Evolutionary conservation across 2,113 vertebrate genomes (phyloP), one percentile per base, ranked within the genome.

Genomic region (Trogon surrucura): DNA sequence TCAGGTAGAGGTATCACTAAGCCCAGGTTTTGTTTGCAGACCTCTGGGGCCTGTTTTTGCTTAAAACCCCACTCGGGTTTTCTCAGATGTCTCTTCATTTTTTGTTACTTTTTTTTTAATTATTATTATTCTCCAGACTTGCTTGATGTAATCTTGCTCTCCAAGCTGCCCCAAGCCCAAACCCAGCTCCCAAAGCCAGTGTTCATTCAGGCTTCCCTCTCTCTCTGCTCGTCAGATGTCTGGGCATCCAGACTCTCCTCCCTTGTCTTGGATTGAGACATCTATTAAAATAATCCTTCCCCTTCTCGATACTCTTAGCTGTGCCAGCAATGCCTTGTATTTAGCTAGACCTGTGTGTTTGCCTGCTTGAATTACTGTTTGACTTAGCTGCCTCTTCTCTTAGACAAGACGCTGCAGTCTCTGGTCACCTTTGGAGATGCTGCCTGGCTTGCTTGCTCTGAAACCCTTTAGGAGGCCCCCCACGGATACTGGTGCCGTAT

Each of bases 401-500:
- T 53, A 44, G 57, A 70, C 74, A 79, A 67, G n/a, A 7, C 11
- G 48, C 19, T 47, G 23, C 1, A 5, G 13, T 53, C 27, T 65
- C 54, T 60, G 50, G 60, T 50, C 30, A 8, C 47, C 62, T 75
- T 13, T 2, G 48, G 71, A 88, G 57, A 44, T 67, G 66, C 73
- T 74, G 57, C 57, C 53, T 21, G 36, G 57, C 54, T 72, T 53
- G 45, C 25, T 53, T 20, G n/a, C 50, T 72, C 62, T 82, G 50
- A 16, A 51, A 65, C 79, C 57, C 71, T 73, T 66, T 16, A 38
- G 53, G 66, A 67, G 89, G 53, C 29, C 60, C 26, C 58, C 11
- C 0, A 0, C 7, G 1, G 38, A 17, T 67, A 61, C 45, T 80
- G 27, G 27, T 78, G 51, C 44, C 6, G 0, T 36, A 18, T 23